Evolutionary conservation across 2,113 vertebrate species (phyloP), one percentile per base, ranked within the genome.

Genomic region (Heterotis niloticus): DNA sequence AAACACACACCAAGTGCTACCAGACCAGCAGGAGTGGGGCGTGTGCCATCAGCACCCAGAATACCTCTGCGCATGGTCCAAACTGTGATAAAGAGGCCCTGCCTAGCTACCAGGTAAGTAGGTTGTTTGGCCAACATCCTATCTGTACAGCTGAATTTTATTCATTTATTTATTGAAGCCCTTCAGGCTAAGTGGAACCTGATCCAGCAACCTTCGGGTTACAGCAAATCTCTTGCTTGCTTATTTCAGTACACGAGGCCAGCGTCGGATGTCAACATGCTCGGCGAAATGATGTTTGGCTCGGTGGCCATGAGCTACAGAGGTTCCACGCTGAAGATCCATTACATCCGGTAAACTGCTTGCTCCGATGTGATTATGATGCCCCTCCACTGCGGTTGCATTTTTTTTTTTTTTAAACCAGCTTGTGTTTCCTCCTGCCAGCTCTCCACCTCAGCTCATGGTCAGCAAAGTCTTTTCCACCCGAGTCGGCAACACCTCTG

Each of bases 381-480:
- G 23, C 29, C 4, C 11, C 5, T n/a, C 18, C 7, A 13, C 52
- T 14, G 11, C 18, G 5, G 23, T 65, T 18, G 11, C 13, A 0
- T 14, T 52, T 70, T 51, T 51, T 10, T 17, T 52, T 52, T 70
- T 51, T 51, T 10, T 17, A 26, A 29, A 60, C 81, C 78, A 84
- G 14, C 59, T n/a, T 79, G 24, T 70, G 82, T 82, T 83, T 26
- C 29, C 56, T 78, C 80, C 80, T 84, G 83, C 23, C 80, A 96
- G 95, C 64, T 95, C 93, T 86, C 95, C 95, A 59, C 94, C 94
- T 16, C 95, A 96, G 75, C 87, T 96, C 86, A 95, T 96, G 95
- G 92, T 96, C 85, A 96, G 94, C 88, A 96, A 95, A 89, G 95
- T 96, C 72, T 96, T 96, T 86, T 95, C 95, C 77, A 93, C 93